Percentiles rank a stretch among this genome's conserved stretches.
Evolutionary conservation across 2,888 invertebrate genomes (phyloP).

Genomic region (Hylaea fasciaria): DNA sequence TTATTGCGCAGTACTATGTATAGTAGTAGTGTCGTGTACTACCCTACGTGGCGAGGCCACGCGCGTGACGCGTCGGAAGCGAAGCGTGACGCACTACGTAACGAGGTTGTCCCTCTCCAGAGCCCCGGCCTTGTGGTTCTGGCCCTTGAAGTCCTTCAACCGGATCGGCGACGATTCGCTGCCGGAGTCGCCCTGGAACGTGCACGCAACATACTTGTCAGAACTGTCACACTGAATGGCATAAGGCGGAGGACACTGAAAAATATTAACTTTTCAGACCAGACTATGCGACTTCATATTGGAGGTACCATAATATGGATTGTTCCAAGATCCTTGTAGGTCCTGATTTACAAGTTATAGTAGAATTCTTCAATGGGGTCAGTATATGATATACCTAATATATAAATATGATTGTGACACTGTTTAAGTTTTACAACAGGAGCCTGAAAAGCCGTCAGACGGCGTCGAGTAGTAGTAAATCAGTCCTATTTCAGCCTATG

Average conservation of each 20-base stretch:
- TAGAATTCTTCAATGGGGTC: too few relatives aligned
- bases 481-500: too few relatives aligned
- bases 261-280: too few relatives aligned
- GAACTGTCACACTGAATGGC: background rate
- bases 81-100: constrained; percentile 58
- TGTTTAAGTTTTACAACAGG: too few relatives aligned
- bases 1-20: constrained; percentile 77
- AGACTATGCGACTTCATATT: too few relatives aligned
- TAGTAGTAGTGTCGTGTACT: constrained; percentile 38
- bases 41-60: constrained; percentile 41
- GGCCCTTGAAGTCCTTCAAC: constrained; percentile 79
- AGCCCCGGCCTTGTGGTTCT: constrained; percentile 73
- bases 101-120: constrained; percentile 73
- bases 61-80: constrained; percentile 38
- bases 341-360: too few relatives aligned
- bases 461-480: too few relatives aligned
- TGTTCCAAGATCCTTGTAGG: too few relatives aligned
- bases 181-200: constrained; percentile 86
- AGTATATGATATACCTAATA: too few relatives aligned
- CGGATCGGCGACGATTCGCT: constrained; percentile 87
- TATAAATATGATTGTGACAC: too few relatives aligned
- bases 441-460: too few relatives aligned
- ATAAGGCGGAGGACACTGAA: background rate
- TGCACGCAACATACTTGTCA: background rate
- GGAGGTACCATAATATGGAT: too few relatives aligned